Evolutionary conservation across 2,797 vertebrate genomes (phyloP).

Genomic region (Rhabdophis nuchalis): DNA sequence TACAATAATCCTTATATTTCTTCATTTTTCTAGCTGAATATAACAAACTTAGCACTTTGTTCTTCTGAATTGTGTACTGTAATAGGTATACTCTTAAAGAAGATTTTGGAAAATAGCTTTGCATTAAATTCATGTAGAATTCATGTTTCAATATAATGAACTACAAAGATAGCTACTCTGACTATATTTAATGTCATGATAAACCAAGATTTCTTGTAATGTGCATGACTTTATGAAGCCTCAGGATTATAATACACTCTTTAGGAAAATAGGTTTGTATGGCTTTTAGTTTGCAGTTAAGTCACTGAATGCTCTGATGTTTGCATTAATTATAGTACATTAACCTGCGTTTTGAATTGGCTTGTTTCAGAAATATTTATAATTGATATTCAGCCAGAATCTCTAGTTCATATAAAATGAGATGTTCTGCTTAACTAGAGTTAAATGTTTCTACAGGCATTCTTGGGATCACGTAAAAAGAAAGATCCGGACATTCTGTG

Average conservation of each 20-base stretch:
- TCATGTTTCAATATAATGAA: not conserved
- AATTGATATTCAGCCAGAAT: not conserved
- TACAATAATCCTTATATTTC: not conserved
- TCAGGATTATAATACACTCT: not conserved
- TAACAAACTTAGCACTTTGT: not conserved
- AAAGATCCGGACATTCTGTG: not conserved
- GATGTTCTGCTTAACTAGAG: not conserved
- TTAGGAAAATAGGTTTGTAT: not conserved
- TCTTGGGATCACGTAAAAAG: too few species aligned
- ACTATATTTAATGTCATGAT: not conserved
- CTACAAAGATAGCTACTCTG: not conserved
- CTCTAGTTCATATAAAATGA: not conserved
- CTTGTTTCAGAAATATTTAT: not conserved
- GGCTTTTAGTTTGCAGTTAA: not conserved
- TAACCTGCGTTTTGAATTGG: not conserved
- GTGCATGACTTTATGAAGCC: not conserved
- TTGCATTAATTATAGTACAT: not conserved
- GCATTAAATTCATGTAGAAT: not conserved
- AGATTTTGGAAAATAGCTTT: not conserved
- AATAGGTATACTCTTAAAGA: not conserved
- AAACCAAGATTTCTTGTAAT: not conserved
- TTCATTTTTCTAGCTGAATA: not conserved
- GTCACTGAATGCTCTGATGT: not conserved
- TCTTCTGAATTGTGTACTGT: not conserved
- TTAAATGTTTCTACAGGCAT: not conserved